A percentile compares a stretch with the other conserved stretches of the same genome.
These are phyloP conservation scores for Rhinoderma darwinii DNA, from an alignment of 2,113 vertebrate species.

Conservation along the genomic window DNA sequence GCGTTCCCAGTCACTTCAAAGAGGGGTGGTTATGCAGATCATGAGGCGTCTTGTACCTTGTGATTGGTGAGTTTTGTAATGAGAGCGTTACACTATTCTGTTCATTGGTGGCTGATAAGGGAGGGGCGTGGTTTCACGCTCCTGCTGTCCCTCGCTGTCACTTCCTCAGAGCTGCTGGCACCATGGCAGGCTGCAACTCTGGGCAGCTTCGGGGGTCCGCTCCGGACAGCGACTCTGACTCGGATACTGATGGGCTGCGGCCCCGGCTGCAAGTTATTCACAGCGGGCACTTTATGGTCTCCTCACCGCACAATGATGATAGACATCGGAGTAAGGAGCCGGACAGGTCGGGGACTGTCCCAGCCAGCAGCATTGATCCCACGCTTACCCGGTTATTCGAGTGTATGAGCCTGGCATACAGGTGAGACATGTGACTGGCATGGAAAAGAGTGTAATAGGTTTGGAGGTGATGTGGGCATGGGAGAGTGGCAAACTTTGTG, in stretches of 20 bases:
- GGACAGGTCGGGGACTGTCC: slow-evolving; percentile 68
- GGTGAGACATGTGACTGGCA: slow-evolving; percentile 75
- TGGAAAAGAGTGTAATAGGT: not conserved
- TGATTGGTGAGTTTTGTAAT: not conserved
- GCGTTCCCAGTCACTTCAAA: not conserved
- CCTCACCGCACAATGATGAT: slow-evolving; percentile 89
- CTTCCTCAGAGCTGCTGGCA: not conserved
- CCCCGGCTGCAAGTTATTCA: slow-evolving; percentile 88
- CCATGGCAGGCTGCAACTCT: slow-evolving; percentile 53
- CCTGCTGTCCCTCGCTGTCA: not conserved
- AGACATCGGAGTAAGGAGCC: slow-evolving; percentile 71
- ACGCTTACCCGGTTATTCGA: slow-evolving; percentile 94
- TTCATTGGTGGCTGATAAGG: not conserved
- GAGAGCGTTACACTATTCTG: not conserved
- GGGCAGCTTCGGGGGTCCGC: slow-evolving; percentile 61
- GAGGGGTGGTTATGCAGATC: not conserved
- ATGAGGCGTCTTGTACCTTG: not conserved
- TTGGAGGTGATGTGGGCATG: not conserved
- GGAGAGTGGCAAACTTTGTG: not conserved
- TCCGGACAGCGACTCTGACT: slow-evolving; percentile 81
- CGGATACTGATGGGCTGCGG: slow-evolving; percentile 71
- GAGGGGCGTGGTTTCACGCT: not conserved
- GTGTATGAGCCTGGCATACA: slow-evolving; percentile 98
- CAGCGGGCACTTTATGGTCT: slow-evolving; percentile 99
- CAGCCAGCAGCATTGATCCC: slow-evolving; percentile 87